These are phyloP conservation scores for Leptinotarsa juncta DNA, from an alignment of 2,888 invertebrate genomes.

Conservation along the genomic window DNA sequence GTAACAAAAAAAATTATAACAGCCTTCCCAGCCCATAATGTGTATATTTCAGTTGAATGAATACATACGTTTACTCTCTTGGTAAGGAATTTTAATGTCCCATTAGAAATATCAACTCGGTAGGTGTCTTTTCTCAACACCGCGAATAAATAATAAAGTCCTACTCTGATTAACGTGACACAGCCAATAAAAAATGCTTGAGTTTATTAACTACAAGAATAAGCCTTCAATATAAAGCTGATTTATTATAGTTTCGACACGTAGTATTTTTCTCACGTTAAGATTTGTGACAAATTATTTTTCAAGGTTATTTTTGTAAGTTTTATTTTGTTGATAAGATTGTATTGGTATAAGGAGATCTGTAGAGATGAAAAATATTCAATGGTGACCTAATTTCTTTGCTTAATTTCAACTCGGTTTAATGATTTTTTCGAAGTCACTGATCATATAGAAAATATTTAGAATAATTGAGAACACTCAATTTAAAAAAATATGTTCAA, in stretches of 20 bases:
- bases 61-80: conserved; percentile 22
- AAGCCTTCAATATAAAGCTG: conserved; percentile 33
- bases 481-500: too few relatives aligned
- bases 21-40: not conserved
- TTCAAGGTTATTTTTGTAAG: not conserved
- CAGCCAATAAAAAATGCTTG: conserved; percentile 27
- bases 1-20: not conserved
- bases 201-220: conserved; percentile 30
- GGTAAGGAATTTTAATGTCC: conserved; percentile 35
- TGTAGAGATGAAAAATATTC: not conserved
- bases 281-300: conserved; percentile 12
- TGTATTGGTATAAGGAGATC: not conserved
- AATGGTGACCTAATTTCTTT: too few relatives aligned
- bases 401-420: too few relatives aligned
- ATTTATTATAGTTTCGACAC: conserved; percentile 29
- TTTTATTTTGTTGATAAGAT: not conserved
- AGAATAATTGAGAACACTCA: too few relatives aligned
- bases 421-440: too few relatives aligned
- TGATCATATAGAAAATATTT: too few relatives aligned
- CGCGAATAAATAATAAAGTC: conserved; percentile 33
- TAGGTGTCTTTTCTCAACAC: conserved; percentile 39
- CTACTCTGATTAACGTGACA: conserved; percentile 35
- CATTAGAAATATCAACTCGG: conserved; percentile 38
- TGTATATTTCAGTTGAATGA: conserved; percentile 15
- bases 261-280: conserved; percentile 20